Conservation (phyloP, 2,797 vertebrate genomes). For the Pygocentrus nattereri region DNA sequence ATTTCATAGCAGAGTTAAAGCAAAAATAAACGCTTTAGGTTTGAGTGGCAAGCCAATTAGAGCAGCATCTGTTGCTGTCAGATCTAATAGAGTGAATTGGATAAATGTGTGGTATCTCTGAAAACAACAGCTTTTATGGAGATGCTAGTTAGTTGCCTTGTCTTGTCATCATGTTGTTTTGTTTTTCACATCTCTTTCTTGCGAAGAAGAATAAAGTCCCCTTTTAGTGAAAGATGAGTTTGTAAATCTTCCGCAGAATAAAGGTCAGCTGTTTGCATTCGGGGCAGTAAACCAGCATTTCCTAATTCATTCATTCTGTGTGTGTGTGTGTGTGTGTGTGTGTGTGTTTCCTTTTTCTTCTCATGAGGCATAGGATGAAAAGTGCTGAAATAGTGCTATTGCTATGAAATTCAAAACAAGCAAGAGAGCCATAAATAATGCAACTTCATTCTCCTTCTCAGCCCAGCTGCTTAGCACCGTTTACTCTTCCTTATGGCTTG, state of each 20-base stretch:
- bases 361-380: constrained; percentile 50
- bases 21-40: constrained; percentile 44
- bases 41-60: constrained; percentile 52
- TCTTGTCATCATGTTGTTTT: constrained; percentile 43
- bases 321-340: background rate
- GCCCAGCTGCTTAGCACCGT: constrained; percentile 78
- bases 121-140: constrained; percentile 52
- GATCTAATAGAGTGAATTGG: constrained; percentile 52
- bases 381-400: constrained; percentile 80
- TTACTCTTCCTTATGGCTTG: constrained; percentile 73
- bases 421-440: constrained; percentile 81
- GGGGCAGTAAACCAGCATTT: constrained; percentile 41
- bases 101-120: constrained; percentile 51
- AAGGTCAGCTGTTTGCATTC: constrained; percentile 64
- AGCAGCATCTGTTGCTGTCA: constrained; percentile 49
- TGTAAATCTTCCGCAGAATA: constrained; percentile 55
- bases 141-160: constrained; percentile 48
- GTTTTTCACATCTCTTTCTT: constrained; percentile 40
- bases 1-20: constrained; percentile 31
- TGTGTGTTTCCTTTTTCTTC: background rate
- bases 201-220: constrained; percentile 49
- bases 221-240: constrained; percentile 42
- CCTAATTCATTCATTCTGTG: constrained; percentile 49
- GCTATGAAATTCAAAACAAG: constrained; percentile 76
- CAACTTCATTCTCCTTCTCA: constrained; percentile 75